Base-by-base conservation (phyloP, 2,888 invertebrate species). In the Nomada flava region DNA sequence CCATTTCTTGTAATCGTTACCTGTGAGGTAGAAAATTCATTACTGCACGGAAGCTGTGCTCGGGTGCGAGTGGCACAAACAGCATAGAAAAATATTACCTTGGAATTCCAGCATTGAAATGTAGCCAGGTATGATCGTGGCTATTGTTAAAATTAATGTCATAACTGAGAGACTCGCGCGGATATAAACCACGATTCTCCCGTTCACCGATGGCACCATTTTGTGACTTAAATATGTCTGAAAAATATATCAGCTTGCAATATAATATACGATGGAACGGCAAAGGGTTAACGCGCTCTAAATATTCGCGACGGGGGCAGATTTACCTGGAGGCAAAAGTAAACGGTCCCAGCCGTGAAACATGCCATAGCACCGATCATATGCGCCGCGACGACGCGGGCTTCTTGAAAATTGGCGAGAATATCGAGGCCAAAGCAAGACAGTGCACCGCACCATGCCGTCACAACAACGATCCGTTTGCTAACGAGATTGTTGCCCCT, bases 391-490 rank as follows among this genome's bases (percentile, higher is more conserved):
- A 95, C 89, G 0, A 95, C 94, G 78, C 94, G 94, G 1, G 94
- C 94, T 92, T 96, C 95, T 94, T 96, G 96, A 91, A 96, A 96
- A 91, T 95, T 95, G 1, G 95, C 96, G 2, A 95, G 95, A 65
- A 96, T 91, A 81, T 94, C 95, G 9, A 95, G 92, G 0, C 96
- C 96, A 52, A 95, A 89, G 62, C 95, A 94, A 9, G 95, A 93
- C 0, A 95, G 50, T 29, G 94, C 88, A 10, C 96, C 96, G 47
- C 95, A 88, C 65, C 94, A 88, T 0, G 95, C 89, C 3, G 95
- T 93, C 3, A 92, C 20, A 2, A 77, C 44, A 57, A 92, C 70
- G 44, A 86, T 73, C 47, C 52, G 88, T 62, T 81, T 89, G 71
- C 67, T 63, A 36, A 92, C 87, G 57, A 88, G 83, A 59, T 87